Base-by-base conservation (phyloP, 2,113 vertebrate genomes). In the Marmota flaviventris region DNA sequence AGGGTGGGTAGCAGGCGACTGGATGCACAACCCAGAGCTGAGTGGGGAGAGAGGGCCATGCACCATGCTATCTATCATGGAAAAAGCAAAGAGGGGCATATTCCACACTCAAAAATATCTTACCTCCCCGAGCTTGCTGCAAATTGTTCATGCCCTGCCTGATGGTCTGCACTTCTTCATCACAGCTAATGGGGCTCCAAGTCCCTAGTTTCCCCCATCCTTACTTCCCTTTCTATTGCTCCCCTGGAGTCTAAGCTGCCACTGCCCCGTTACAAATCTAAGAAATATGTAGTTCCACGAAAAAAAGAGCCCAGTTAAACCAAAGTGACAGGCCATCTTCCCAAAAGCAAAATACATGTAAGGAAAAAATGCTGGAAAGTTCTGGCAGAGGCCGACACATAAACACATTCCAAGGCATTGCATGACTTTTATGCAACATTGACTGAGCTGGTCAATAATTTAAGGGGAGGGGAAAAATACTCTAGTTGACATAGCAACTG, bases 401-500 rank as follows among this genome's bases (percentile, higher is more conserved):
- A 95, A 97, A 94, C 97, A 88, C 89, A 84, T 95, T 98, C 95
- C 95, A 91, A 95, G 72, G 95, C 95, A 89, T 65, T 94, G 95
- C 97, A 97, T 95, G 97, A 91, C 92, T 97, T 98, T 96, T 98
- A 97, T 95, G 98, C 97, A 97, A 97, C 97, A 96, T 81, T 76
- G 96, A 96, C 97, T 93, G 92, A 77, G 97, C 95, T 95, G 61
- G 97, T 98, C 98, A 98, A 96, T 98, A 97, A 98, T 98, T 97
- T 95, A 97, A 97, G 98, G 96, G 97, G 96, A 95, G 97, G 98
- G 87, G 73, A n/a, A 86, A 85, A 98, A 98, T 70, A 65, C 32
- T 27, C 45, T 53, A 94, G 98, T 97, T 98, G 98, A 98, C 98
- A 98, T 98, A 96, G 98, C 98, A 98, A 98, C 98, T 98, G 98